phyloP scores from a whole-genome alignment of 2,888 invertebrate species.

The Phasia obesa region DNA sequence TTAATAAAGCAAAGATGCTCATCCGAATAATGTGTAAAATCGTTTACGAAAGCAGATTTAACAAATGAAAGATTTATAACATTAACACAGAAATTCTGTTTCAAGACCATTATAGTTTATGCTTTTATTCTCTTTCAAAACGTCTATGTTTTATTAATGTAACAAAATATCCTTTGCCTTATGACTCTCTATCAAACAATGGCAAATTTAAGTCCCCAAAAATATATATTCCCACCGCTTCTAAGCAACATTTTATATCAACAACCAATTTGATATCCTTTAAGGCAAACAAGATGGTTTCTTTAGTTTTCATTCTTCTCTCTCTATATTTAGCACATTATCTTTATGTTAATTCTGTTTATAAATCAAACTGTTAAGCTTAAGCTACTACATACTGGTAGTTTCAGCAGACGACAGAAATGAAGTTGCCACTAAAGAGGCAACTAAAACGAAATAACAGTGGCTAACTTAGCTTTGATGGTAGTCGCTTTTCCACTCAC shows the following conservation, averaged over 20 bases:
- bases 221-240: slow-evolving; percentile 5
- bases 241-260: slow-evolving; percentile 12
- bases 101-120: slow-evolving; percentile 10
- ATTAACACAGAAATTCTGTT: slow-evolving; percentile 20
- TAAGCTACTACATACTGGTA: slow-evolving; percentile 44
- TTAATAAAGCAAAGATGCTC: too few species aligned
- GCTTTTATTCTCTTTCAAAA: neutral
- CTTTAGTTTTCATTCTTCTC: slow-evolving; percentile 17
- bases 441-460: slow-evolving; percentile 61
- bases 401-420: slow-evolving; percentile 1
- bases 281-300: slow-evolving; percentile 12
- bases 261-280: slow-evolving; percentile 27
- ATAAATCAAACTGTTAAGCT: slow-evolving; percentile 70
- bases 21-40: too few species aligned
- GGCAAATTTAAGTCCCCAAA: slow-evolving; percentile 33
- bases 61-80: slow-evolving; percentile 34
- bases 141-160: slow-evolving; percentile 34
- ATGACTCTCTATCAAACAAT: slow-evolving; percentile 5
- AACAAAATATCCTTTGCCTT: slow-evolving; percentile 29
- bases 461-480: slow-evolving; percentile 41
- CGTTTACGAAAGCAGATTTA: neutral
- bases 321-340: slow-evolving; percentile 56
- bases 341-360: slow-evolving; percentile 71
- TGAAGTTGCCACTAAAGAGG: slow-evolving; percentile 59
- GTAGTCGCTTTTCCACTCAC: neutral